Base-by-base conservation (phyloP, 2,113 vertebrate species). In the Lycaon pictus region DNA sequence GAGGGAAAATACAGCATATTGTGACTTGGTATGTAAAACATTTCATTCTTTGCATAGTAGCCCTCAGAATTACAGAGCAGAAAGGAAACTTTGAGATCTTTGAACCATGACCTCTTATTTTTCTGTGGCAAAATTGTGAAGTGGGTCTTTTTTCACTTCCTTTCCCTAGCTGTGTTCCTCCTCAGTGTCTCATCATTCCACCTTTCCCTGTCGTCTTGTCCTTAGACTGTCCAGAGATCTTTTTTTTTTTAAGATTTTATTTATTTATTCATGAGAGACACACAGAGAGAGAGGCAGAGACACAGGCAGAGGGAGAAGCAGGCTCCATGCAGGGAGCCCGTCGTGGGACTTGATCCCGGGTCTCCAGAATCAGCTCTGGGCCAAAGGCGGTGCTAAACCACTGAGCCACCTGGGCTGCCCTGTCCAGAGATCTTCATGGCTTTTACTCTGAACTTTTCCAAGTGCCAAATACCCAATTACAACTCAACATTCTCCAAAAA, bases 1-100 rank as follows among this genome's bases (percentile, higher is more conserved):
- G 19, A 87, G 29, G 93, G 53, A 94, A 97, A 93, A 88, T 60
- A 53, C 37, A 95, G 32, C 84, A 11, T 86, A 43, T 86, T 79
- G n/a, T 96, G 53, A 85, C 96, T 96, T 88, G 83, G 4, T 90
- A 94, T 96, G 95, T 86, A 96, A 97, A 96, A 96, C n/a, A 80
- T 90, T 90, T 94, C 56, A 55, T 90, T 55, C 55, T 97, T 98
- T 97, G 94, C 95, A 96, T 96, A 80, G 63, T 79, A 92, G 15
- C 56, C 53, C 69, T 60, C 62, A 96, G 53, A 95, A 94, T 94
- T 95, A 71, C 79, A 93, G 63, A 80, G 71, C 17, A 7, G 84
- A 71, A 96, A 96, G 83, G 96, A 98, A 98, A 95, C 69, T 76
- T 67, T 67, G 62, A 97, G 51, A 72, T 92, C 86, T 80, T 56